Base-by-base conservation (phyloP, 2,888 invertebrate genomes). In the Pollenia griseotomentosa region DNA sequence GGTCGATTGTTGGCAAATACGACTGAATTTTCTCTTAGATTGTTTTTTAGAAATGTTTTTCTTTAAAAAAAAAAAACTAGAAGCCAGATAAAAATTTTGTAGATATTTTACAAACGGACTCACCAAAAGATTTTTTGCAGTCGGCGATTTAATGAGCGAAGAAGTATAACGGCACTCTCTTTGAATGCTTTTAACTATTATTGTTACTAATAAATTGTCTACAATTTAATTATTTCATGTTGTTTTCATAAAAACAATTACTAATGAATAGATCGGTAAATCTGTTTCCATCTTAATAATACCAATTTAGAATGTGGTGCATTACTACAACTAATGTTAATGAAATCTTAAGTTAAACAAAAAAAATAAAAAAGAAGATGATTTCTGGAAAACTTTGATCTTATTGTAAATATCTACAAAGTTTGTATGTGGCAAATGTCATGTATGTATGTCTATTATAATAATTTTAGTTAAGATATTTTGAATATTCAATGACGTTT, bases 401-500 rank as follows among this genome's bases (percentile, higher is more conserved):
- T 55, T 42, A 66, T 70, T 75, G 57, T 66, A 77, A 88, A 87
- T 89, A 89, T 90, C 88, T 88, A 87, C 89, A 87, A 88, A 90
- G 79, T 89, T 89, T 86, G 53, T 86, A 88, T 90, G 88, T 89
- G 90, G 90, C 89, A 89, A 88, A 89, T 90, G 90, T 89, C 87
- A 90, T 90, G 90, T 91, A 90, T 85, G 77, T 85, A 73, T 77
- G 81, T 81, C 63, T 83, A 51, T 81, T 80, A 71, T 77, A 75
- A 80, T 75, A 77, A 89, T 40, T 33, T 33, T 92, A 91, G 91
- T 89, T 90, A 81, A 89, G 42, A 74, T 85, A 74, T 85, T 90
- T 92, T 91, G 90, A 91, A 92, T 92, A 91, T 92, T 92, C 90
- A 91, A 91, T 92, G 91, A 91, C 88, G 80, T 87, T 88, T 74